phyloP scores from a whole-genome alignment of 2,113 vertebrate species.

The Prionailurus viverrinus region DNA sequence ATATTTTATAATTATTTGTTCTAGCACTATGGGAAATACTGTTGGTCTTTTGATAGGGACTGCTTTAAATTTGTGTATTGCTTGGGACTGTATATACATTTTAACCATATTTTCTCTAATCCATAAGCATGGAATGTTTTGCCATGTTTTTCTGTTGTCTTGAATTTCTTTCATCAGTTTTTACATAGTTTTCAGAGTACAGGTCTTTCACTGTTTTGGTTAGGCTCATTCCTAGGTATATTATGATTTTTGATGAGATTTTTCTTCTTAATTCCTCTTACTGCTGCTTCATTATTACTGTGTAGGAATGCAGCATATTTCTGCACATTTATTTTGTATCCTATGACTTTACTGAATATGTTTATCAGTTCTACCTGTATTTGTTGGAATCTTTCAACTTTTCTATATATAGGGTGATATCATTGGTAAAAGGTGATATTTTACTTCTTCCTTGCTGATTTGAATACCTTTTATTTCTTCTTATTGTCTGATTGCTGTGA shows the following conservation, averaged over 20 bases:
- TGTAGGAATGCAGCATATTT: too few species aligned
- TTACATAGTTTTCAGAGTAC: too few species aligned
- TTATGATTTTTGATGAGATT: too few species aligned
- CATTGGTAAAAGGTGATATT: neutral
- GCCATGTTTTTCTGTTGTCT: neutral
- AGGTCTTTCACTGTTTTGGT: too few species aligned
- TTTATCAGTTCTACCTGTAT: neutral
- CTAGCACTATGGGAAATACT: neutral
- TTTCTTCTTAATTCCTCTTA: too few species aligned
- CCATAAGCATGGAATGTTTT: neutral
- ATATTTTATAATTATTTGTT: neutral
- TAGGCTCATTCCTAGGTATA: too few species aligned
- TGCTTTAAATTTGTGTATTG: neutral
- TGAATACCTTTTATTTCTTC: neutral
- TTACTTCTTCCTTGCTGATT: neutral
- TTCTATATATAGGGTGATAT: neutral
- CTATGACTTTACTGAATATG: neutral
- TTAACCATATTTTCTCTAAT: neutral
- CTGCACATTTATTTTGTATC: too few species aligned
- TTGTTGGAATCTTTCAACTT: neutral
- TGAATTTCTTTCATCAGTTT: too few species aligned
- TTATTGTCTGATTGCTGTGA: neutral
- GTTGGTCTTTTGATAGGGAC: neutral
- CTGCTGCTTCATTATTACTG: too few species aligned
- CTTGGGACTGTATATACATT: neutral